Conservation (phyloP, 2,113 vertebrate genomes). For the Muscicapa adusta region DNA sequence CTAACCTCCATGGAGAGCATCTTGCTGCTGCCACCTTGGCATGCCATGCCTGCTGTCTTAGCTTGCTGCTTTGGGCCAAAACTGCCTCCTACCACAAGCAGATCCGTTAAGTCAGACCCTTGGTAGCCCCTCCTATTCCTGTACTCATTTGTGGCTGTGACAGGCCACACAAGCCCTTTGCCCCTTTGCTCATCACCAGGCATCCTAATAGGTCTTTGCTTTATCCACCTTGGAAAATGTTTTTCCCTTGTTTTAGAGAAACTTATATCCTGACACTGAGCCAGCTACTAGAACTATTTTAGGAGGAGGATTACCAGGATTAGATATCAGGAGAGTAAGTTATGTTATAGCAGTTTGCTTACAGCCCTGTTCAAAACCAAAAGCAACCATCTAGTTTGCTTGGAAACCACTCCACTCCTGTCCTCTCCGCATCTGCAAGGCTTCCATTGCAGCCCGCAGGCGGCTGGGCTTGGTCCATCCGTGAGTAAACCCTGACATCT, state of each 20-base stretch:
- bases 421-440: rapidly evolving
- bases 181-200: too few relatives aligned
- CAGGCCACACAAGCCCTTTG: not conserved
- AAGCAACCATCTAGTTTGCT: not conserved
- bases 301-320: not conserved
- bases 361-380: not conserved
- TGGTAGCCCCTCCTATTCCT: not conserved
- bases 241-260: not conserved
- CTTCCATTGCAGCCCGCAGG: too few relatives aligned
- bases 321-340: not conserved
- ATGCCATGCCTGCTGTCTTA: not conserved
- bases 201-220: not conserved
- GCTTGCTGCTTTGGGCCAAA: not conserved
- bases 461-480: not conserved
- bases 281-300: not conserved
- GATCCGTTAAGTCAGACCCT: not conserved
- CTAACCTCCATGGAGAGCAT: not conserved
- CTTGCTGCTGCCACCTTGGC: not conserved
- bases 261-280: not conserved
- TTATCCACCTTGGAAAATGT: not conserved
- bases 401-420: not conserved
- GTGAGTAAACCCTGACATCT: not conserved
- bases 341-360: not conserved
- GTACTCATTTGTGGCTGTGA: not conserved
- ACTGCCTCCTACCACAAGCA: not conserved